Percentiles rank a stretch among this genome's conserved stretches.
Evolutionary conservation across 2,797 vertebrate species (phyloP).

Genomic region (Myiotriccus ornatus): DNA sequence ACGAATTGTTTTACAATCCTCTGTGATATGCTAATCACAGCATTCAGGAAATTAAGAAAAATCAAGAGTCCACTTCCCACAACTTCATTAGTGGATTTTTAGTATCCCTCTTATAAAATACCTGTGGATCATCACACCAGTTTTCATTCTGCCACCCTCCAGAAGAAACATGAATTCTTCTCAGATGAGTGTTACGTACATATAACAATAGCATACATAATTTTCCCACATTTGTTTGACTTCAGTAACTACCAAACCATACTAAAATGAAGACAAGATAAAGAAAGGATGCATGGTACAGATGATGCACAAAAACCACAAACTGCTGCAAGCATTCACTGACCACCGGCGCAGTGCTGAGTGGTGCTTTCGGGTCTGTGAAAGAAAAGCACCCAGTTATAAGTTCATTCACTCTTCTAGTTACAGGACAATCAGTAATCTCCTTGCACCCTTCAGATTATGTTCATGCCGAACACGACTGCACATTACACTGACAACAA

Average conservation of each 20-base stretch:
- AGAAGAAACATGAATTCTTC: not conserved
- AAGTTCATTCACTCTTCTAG: not conserved
- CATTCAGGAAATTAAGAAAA: not conserved
- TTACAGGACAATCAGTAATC: not conserved
- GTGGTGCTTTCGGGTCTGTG: not conserved
- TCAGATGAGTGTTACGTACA: not conserved
- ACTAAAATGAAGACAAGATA: not conserved
- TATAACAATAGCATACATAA: not conserved
- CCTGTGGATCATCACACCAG: not conserved
- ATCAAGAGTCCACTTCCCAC: not conserved
- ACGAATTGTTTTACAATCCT: not conserved
- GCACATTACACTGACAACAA: not conserved
- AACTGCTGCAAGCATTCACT: not conserved
- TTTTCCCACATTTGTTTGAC: not conserved
- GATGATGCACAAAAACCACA: not conserved
- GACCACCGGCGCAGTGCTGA: not conserved
- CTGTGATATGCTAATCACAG: not conserved
- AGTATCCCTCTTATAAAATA: not conserved
- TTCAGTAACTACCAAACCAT: not conserved
- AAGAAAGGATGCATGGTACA: not conserved
- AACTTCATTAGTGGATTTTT: not conserved
- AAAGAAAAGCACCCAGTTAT: rapidly evolving
- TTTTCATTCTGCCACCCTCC: not conserved
- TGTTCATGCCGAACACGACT: not conserved
- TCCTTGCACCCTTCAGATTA: not conserved